Evolutionary conservation across 2,797 vertebrate species (phyloP).

Genomic region (Geotrypetes seraphini): DNA sequence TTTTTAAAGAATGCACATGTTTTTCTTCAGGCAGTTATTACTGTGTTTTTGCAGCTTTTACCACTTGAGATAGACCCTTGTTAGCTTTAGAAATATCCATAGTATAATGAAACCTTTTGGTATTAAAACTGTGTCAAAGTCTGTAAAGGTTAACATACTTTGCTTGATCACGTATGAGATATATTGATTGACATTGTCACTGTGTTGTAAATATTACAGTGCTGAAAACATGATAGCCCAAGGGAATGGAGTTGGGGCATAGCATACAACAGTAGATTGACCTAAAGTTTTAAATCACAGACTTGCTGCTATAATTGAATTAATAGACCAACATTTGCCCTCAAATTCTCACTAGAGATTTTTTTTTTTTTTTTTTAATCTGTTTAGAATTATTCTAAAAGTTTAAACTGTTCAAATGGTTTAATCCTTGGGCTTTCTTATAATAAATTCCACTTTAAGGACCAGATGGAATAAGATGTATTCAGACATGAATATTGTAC

Average conservation of each 20-base stretch:
- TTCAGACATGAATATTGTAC: too few species aligned
- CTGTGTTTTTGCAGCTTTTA: neutral
- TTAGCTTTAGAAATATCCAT: neutral
- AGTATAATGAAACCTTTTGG: neutral
- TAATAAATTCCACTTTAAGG: too few species aligned
- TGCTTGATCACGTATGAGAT: rapidly evolving
- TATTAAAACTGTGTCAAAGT: rapidly evolving
- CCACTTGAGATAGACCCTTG: neutral
- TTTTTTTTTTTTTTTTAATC: too few species aligned
- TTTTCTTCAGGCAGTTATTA: neutral
- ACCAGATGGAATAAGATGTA: too few species aligned
- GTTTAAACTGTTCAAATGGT: too few species aligned
- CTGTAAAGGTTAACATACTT: neutral
- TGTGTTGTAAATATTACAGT: neutral
- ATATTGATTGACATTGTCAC: neutral
- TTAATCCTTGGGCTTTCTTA: too few species aligned
- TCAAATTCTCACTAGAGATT: too few species aligned
- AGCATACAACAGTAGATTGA: neutral
- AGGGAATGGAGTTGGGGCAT: neutral
- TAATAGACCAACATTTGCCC: too few species aligned
- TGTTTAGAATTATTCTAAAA: too few species aligned
- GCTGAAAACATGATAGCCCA: neutral
- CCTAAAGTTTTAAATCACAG: neutral
- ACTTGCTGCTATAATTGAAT: neutral
- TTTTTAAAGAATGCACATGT: neutral